These are phyloP conservation scores for Empis livida DNA, from an alignment of 2,888 invertebrate genomes.

Conservation along the genomic window DNA sequence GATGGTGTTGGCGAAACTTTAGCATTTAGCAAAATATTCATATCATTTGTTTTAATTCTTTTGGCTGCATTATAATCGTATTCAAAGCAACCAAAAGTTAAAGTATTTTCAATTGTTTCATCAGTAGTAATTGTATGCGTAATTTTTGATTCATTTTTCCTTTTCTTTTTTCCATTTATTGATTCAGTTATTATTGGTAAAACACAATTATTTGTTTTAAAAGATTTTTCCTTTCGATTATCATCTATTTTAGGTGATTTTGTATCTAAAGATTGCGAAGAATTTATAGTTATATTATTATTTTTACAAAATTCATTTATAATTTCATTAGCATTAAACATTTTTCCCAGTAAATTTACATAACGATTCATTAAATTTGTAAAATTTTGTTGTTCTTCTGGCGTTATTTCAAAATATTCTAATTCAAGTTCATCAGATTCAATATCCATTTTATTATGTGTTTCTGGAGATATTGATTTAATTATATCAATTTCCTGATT, in stretches of 20 bases:
- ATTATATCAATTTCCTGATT: background rate
- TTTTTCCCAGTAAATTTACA: background rate
- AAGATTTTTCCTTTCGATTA: background rate
- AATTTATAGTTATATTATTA: too few species aligned
- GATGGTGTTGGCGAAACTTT: constrained; percentile 31
- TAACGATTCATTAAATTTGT: background rate
- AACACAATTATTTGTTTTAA: background rate
- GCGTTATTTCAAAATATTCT: background rate
- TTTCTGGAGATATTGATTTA: background rate
- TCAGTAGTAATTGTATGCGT: constrained; percentile 1
- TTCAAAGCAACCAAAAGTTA: constrained; percentile 16
- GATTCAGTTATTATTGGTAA: background rate
- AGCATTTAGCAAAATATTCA: background rate
- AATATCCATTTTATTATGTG: background rate
- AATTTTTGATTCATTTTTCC: background rate
- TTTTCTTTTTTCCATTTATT: background rate
- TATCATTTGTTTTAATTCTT: background rate
- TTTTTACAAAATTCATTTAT: too few species aligned
- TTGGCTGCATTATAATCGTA: constrained; percentile 8
- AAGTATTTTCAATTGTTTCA: constrained; percentile 9
- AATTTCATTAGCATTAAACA: too few species aligned
- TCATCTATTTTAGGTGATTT: background rate
- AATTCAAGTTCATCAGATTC: background rate
- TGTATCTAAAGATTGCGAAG: background rate
- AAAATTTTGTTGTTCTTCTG: background rate